Evolutionary conservation across 2,797 vertebrate species (phyloP), one percentile per base, ranked within the genome.

Genomic region (Alauda arvensis): DNA sequence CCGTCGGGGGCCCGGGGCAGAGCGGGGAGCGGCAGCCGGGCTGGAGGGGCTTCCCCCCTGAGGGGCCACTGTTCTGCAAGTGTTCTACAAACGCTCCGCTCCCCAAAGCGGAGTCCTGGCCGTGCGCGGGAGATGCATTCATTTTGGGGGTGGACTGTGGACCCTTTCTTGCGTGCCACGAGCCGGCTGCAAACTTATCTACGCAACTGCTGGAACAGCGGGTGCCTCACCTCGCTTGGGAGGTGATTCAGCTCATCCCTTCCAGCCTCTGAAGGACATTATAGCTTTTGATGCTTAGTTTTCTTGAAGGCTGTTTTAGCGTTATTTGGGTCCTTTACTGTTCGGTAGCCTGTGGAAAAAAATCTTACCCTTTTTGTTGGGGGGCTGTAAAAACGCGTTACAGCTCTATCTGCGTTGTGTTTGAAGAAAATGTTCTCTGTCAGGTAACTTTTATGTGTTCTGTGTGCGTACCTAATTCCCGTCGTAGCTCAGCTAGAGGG

Each of bases 371-470:
- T 25, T 46, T 55, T 48, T 9, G 0, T 16, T 29, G 25, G 14
- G 8, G 18, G n/a, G 61, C 34, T 78, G 43, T 26, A 37, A 55
- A 69, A 48, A 10, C 0, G 1, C 6, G 0, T 68, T 57, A 17
- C 8, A 46, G 65, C 28, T 61, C 60, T 51, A 0, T 70, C 60
- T 40, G 33, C 0, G 4, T 71, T 70, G 42, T 1, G 34, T 77
- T 77, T 77, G 85, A 71, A 49, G 90, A 18, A 79, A 68, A 77
- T 6, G 25, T 33, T 7, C 49, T 46, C 29, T 56, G 72, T 87
- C 92, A 71, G 89, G 83, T 91, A 94, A 93, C 85, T 94, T 93
- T 63, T 62, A 11, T n/a, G 51, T 40, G 69, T 17, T 76, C 11
- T 24, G 8, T 42, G 57, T 26, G 51, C 0, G 8, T 20, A 7